Evolutionary conservation across 35 echinoderm and acorn worm species (phyloP).

Genomic region (Heliocidaris erythrogramma): DNA sequence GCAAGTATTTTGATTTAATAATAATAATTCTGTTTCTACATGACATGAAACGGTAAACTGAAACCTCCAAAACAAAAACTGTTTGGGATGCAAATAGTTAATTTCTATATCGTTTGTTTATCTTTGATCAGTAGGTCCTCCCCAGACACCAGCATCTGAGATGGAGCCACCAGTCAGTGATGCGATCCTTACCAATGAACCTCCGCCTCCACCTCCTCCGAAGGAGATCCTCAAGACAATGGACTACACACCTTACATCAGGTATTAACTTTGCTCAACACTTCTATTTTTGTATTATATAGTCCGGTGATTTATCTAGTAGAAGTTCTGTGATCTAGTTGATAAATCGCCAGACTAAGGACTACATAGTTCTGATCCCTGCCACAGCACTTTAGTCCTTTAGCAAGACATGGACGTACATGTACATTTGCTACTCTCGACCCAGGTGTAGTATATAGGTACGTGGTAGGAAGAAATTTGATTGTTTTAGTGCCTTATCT

Average conservation of each 20-base stretch:
- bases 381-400: too few species aligned
- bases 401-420: too few species aligned
- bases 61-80: neutral
- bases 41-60: neutral
- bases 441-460: too few species aligned
- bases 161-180: slow-evolving; percentile 70
- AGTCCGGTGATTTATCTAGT: too few species aligned
- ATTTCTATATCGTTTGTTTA: slow-evolving; percentile 38
- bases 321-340: too few species aligned
- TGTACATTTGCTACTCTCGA: too few species aligned
- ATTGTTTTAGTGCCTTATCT: too few species aligned
- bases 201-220: slow-evolving; percentile 88
- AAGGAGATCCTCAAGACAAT: slow-evolving; percentile 85
- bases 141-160: slow-evolving; percentile 76
- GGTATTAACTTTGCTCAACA: slow-evolving; percentile 43
- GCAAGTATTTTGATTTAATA: neutral
- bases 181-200: slow-evolving; percentile 85
- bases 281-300: too few species aligned
- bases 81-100: neutral
- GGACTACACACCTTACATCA: slow-evolving; percentile 75
- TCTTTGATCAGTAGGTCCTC: slow-evolving; percentile 43
- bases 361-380: too few species aligned
- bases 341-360: too few species aligned
- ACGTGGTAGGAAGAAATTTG: too few species aligned
- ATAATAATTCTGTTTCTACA: neutral